Percentiles rank a stretch among this genome's conserved stretches.
These are phyloP conservation scores for Tortrix viridana DNA, from an alignment of 2,888 invertebrate genomes.

Conservation along the genomic window DNA sequence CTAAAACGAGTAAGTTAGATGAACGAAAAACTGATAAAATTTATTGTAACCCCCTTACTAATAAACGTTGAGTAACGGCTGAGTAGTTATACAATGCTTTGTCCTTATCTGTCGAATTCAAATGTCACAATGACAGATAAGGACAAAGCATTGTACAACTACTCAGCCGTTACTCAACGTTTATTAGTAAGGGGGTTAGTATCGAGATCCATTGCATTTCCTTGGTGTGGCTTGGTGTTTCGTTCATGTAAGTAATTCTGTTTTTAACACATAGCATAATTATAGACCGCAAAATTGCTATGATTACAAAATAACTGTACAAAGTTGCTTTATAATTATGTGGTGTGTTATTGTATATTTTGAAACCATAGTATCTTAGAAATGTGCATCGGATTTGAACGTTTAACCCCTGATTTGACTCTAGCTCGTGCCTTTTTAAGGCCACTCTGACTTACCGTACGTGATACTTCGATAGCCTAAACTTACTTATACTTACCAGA, in stretches of 20 bases:
- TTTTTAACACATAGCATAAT: conserved; percentile 20
- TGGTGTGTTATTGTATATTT: conserved; percentile 14
- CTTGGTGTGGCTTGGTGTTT: not conserved
- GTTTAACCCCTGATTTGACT: conserved; percentile 14
- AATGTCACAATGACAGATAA: too few relatives aligned
- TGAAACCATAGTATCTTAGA: conserved; percentile 24
- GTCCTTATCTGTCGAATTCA: too few relatives aligned
- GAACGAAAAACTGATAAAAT: conserved; percentile 3
- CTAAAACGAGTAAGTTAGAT: conserved; percentile 32
- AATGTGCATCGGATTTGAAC: conserved; percentile 26
- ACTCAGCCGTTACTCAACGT: too few relatives aligned
- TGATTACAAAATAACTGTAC: not conserved
- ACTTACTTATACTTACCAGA: not conserved
- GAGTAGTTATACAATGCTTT: too few relatives aligned
- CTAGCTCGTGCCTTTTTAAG: conserved; percentile 9
- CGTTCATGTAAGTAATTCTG: conserved; percentile 27
- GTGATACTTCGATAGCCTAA: not conserved
- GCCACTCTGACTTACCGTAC: conserved; percentile 3
- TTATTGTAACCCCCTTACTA: too few relatives aligned
- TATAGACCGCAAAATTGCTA: conserved; percentile 4
- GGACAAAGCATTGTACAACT: too few relatives aligned
- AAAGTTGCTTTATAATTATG: conserved; percentile 15
- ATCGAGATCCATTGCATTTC: too few relatives aligned
- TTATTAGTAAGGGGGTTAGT: too few relatives aligned
- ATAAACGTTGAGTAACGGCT: too few relatives aligned